phyloP scores from a whole-genome alignment of 2,113 vertebrate genomes.

The Oryctolagus cuniculus region DNA sequence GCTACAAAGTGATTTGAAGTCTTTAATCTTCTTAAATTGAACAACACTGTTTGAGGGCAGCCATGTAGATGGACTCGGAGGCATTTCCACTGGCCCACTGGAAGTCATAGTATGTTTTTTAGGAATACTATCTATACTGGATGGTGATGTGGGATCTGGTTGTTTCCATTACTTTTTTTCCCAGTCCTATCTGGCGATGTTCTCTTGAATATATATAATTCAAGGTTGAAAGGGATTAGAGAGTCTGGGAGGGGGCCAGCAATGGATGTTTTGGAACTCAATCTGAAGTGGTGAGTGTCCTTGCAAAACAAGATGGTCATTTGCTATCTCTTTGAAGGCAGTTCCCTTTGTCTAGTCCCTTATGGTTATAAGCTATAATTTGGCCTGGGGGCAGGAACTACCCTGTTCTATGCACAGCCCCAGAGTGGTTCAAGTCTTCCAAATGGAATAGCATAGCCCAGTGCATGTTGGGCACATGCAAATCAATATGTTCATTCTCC shows the following conservation, averaged over 20 bases:
- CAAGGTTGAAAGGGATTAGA: conserved; percentile 33
- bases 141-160: not conserved
- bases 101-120: conserved; percentile 8
- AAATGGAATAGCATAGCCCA: conserved; percentile 17
- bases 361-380: not conserved
- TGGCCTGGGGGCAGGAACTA: not conserved
- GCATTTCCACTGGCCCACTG: not conserved
- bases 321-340: conserved; percentile 26
- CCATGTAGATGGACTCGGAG: not conserved
- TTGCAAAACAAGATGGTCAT: not conserved
- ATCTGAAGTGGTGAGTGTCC: not conserved
- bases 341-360: conserved; percentile 39
- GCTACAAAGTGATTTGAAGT: not conserved
- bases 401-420: not conserved
- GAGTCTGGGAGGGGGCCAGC: not conserved
- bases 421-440: not conserved
- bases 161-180: not conserved
- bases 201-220: conserved; percentile 38
- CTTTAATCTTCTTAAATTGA: conserved; percentile 38
- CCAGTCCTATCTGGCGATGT: not conserved
- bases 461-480: not conserved
- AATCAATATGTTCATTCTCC: conserved; percentile 33
- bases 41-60: not conserved
- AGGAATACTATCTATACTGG: not conserved
- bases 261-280: not conserved